Base-by-base conservation (phyloP, 2,113 vertebrate genomes). In the Paramormyrops kingsleyae region DNA sequence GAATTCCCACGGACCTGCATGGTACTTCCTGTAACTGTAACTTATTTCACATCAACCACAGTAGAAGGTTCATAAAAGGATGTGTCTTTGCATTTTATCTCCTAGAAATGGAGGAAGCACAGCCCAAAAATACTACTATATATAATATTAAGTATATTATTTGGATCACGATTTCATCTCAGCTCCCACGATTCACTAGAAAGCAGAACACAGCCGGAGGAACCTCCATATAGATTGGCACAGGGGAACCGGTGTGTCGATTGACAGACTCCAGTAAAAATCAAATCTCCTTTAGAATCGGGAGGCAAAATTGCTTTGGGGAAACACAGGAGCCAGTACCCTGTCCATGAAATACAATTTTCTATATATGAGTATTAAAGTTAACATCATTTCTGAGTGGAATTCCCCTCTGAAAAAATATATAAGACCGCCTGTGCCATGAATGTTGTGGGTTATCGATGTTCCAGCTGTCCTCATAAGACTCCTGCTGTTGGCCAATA, bases 341-440 rank as follows among this genome's bases (percentile, higher is more conserved):
- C 49, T 44, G 39, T 53, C 56, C 56, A 66, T 47, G 21, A n/a
- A 46, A 66, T 44, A 42, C 52, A 62, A 88, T 70, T 70, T 70
- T 27, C 62, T 70, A 70, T 70, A 70, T 70, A 70, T 70, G 62
- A 80, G 74, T 80, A 39, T 80, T 80, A 42, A 80, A 19, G 74
- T 80, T 42, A 77, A 35, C 70, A 42, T 80, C 31, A 39, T 80
- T 39, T 42, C 62, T 70, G 62, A 70, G 62, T 80, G 35, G 74
- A 80, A 80, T 19, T 80, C 74, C 74, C 74, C 74, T 80, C 10
- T 80, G 74, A 80, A 80, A 80, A 35, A 80, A 80, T 80, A 80
- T 80, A 35, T 42, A 74, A 74, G 74, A 42, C 35, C 0, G 10
- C 24, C 62, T 31, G 27, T 70, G 62, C 62, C 31, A 3, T 31